A percentile compares a stretch with the other conserved stretches of the same genome.
These are phyloP conservation scores for Formica selysi DNA, from an alignment of 1,140 invertebrate genomes.

Conservation along the genomic window DNA sequence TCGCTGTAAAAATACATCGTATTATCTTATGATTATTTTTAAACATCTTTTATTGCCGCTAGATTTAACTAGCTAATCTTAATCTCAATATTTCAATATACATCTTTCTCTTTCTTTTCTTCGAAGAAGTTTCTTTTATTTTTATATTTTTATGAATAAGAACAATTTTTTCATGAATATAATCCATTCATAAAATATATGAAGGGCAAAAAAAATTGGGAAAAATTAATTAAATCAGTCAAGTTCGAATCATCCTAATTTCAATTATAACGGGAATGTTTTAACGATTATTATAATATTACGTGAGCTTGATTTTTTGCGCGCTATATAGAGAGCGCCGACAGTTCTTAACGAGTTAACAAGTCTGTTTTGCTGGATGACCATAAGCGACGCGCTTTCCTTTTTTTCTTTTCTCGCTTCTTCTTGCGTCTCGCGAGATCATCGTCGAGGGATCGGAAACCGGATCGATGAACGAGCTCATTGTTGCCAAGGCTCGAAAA, in stretches of 20 bases:
- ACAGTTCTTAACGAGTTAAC: constrained; percentile 56
- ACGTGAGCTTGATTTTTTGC: constrained; percentile 22
- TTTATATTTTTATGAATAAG: not conserved
- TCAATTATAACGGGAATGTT: not conserved
- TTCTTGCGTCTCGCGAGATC: constrained; percentile 22
- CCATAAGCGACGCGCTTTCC: constrained; percentile 59
- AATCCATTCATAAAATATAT: no score
- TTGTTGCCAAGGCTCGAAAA: constrained; percentile 60
- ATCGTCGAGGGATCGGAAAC: constrained; percentile 47
- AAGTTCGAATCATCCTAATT: not conserved
- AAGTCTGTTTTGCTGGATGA: constrained; percentile 56
- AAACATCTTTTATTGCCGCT: not conserved
- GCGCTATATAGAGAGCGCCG: not conserved
- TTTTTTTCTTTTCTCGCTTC: constrained; percentile 18
- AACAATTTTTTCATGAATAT: not conserved
- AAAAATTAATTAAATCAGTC: not conserved
- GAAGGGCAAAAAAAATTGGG: not conserved
- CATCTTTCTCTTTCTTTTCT: not conserved
- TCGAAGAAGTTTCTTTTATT: not conserved
- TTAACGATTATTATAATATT: constrained; percentile 37
- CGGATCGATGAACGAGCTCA: constrained; percentile 67
- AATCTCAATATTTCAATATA: not conserved
- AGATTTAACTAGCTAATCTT: not conserved
- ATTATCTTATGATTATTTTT: not conserved
- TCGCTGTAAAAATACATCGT: not conserved